These are phyloP conservation scores for Oscheius sp. DNA, from an alignment of 2,888 invertebrate genomes.

Conservation along the genomic window DNA sequence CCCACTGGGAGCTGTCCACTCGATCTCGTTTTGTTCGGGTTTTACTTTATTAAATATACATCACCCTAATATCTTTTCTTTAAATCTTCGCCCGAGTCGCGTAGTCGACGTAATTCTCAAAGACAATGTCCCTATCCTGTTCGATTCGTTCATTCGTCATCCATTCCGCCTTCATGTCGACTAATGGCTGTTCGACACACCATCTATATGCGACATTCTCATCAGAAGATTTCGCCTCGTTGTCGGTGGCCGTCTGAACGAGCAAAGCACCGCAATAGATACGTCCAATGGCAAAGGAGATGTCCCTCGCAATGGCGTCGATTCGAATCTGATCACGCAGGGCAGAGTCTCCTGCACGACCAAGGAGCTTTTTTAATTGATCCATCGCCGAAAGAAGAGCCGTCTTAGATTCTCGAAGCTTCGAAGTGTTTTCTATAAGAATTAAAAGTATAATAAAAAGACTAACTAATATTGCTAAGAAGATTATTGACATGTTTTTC, in stretches of 20 bases:
- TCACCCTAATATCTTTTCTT: not conserved
- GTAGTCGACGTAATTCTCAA: slow-evolving; percentile 46
- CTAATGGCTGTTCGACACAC: slow-evolving; percentile 52
- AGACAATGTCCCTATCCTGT: slow-evolving; percentile 54
- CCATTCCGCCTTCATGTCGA: slow-evolving; percentile 46
- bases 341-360: slow-evolving; percentile 37
- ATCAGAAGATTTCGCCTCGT: slow-evolving; percentile 45
- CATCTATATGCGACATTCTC: slow-evolving; percentile 53
- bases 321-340: slow-evolving; percentile 49
- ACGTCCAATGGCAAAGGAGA: slow-evolving; percentile 73
- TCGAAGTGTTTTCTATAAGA: not conserved
- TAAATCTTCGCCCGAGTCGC: slow-evolving; percentile 12
- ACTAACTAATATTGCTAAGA: slow-evolving; percentile 34
- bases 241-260: slow-evolving; percentile 70
- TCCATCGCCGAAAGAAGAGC: slow-evolving; percentile 39
- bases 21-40: not conserved
- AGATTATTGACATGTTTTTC: slow-evolving; percentile 63
- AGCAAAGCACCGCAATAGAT: slow-evolving; percentile 71
- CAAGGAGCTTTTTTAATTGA: slow-evolving; percentile 39
- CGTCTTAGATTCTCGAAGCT: slow-evolving; percentile 34
- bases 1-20: not conserved
- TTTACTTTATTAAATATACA: not conserved
- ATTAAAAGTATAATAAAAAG: not conserved
- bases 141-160: slow-evolving; percentile 41
- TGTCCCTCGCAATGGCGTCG: slow-evolving; percentile 73